phyloP scores from a whole-genome alignment of 2,113 vertebrate species.

The Propithecus coquereli region DNA sequence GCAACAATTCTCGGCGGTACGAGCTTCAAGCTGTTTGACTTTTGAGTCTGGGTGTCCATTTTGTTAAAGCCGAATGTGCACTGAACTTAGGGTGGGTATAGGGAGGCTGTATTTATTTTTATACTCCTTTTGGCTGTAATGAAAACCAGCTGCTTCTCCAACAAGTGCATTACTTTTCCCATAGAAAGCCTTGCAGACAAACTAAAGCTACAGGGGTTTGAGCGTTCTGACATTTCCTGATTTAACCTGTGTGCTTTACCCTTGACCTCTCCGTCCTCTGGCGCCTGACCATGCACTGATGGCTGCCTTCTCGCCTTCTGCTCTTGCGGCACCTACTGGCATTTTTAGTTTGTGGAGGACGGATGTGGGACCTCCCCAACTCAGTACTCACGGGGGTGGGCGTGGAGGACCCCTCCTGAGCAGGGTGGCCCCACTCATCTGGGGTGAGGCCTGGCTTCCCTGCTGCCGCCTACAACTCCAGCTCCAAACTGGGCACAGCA shows the following conservation, averaged over 20 bases:
- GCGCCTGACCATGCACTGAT: background rate
- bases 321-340: background rate
- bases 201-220: background rate
- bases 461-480: background rate
- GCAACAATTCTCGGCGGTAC: background rate
- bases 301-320: background rate
- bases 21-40: conserved; percentile 27
- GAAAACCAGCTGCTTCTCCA: conserved; percentile 61
- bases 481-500: background rate
- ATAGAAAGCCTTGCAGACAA: background rate
- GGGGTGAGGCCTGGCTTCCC: background rate
- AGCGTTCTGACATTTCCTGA: background rate
- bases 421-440: background rate
- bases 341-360: background rate
- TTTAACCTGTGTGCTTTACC: background rate
- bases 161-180: conserved; percentile 37
- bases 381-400: background rate
- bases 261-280: background rate
- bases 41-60: conserved; percentile 55
- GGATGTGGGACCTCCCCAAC: background rate
- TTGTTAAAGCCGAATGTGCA: background rate
- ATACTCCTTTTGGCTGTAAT: conserved; percentile 59
- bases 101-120: conserved; percentile 58
- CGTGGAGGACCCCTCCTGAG: background rate
- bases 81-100: conserved; percentile 37